Conservation (phyloP, 1,140 invertebrate genomes). For the Oreohelix idahoensis region DNA sequence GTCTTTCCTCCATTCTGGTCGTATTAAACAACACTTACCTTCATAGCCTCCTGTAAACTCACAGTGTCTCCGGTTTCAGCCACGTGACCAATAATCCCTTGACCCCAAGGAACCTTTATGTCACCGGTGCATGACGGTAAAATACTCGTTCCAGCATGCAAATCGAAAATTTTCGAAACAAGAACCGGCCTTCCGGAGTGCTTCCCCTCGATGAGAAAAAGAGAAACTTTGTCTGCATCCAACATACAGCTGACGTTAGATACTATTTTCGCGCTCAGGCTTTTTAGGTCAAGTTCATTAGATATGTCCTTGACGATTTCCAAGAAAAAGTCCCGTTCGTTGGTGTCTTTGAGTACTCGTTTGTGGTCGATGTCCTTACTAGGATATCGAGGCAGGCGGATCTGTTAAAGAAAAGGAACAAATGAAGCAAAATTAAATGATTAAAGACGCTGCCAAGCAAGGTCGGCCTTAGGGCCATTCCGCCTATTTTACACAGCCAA, state of each 20-base stretch:
- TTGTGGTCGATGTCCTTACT: slow-evolving; percentile 67
- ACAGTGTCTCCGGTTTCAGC: slow-evolving; percentile 91
- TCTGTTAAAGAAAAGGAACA: too few species aligned
- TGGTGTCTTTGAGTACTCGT: slow-evolving; percentile 77
- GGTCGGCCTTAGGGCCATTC: too few species aligned
- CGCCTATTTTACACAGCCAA: too few species aligned
- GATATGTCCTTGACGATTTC: slow-evolving; percentile 97
- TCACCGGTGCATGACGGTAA: slow-evolving; percentile 79
- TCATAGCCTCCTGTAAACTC: slow-evolving; percentile 82
- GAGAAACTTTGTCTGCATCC: slow-evolving; percentile 90
- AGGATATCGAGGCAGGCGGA: slow-evolving; percentile 62
- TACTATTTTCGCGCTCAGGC: slow-evolving; percentile 95
- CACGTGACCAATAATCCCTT: slow-evolving; percentile 93
- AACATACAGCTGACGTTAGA: slow-evolving; percentile 93
- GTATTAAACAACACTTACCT: slow-evolving; percentile 38
- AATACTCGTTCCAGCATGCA: slow-evolving; percentile 79
- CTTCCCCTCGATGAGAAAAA: slow-evolving; percentile 89
- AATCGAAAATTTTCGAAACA: slow-evolving; percentile 94
- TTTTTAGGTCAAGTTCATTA: slow-evolving; percentile 92
- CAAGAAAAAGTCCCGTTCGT: slow-evolving; percentile 94
- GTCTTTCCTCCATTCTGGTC: not conserved
- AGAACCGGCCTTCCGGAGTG: slow-evolving; percentile 76
- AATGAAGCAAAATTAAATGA: too few species aligned
- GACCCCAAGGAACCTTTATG: slow-evolving; percentile 78
- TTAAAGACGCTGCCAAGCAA: too few species aligned